These are phyloP conservation scores for Ramphastos sulfuratus DNA, from an alignment of 2,113 vertebrate species.

Conservation along the genomic window DNA sequence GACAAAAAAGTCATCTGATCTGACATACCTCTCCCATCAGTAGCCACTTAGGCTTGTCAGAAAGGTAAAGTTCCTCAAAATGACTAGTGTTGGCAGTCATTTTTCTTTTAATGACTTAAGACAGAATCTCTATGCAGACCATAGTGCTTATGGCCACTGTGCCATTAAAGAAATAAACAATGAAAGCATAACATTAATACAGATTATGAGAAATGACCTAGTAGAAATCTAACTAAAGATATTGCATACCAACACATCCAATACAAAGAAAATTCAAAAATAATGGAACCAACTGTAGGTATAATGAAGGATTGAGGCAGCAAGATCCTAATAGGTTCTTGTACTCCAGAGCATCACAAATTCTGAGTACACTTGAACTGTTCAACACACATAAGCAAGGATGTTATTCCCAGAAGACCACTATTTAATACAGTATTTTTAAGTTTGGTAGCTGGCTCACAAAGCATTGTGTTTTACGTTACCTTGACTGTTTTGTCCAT, in stretches of 20 bases:
- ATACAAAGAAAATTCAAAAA: not conserved
- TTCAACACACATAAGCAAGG: not conserved
- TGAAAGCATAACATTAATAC: too few relatives aligned
- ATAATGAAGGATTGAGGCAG: not conserved
- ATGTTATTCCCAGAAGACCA: not conserved
- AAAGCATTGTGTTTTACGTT: constrained; percentile 47
- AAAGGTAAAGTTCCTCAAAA: not conserved
- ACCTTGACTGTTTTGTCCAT: constrained; percentile 97
- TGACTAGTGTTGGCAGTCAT: not conserved
- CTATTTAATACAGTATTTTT: not conserved
- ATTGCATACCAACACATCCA: too few relatives aligned
- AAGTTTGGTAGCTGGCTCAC: not conserved
- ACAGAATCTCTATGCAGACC: too few relatives aligned
- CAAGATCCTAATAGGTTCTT: not conserved
- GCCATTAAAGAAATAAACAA: too few relatives aligned
- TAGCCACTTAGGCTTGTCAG: not conserved
- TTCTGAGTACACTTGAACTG: not conserved
- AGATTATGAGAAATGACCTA: too few relatives aligned
- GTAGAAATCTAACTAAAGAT: too few relatives aligned
- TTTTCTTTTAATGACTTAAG: too few relatives aligned
- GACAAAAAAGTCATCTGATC: not conserved
- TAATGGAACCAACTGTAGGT: not conserved
- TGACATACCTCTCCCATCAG: not conserved
- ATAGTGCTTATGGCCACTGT: too few relatives aligned
- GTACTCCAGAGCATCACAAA: not conserved